Evolutionary conservation across 2,797 vertebrate genomes (phyloP).

Genomic region (Lepus oiostolus): DNA sequence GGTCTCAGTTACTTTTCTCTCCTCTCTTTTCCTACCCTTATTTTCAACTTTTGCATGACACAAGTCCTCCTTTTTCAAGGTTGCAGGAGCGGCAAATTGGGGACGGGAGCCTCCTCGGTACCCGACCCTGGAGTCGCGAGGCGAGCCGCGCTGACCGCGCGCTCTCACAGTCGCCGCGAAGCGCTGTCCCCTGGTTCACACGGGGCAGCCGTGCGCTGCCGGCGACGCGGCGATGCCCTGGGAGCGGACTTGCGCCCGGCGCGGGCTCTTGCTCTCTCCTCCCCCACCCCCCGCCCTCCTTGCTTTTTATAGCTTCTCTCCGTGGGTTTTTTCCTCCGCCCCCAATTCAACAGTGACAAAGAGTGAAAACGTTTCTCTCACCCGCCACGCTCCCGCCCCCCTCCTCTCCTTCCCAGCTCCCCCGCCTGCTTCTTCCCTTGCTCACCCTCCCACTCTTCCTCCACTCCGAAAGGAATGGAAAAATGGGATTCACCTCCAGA

Average conservation of each 20-base stretch:
- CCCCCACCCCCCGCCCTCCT: conserved; percentile 80
- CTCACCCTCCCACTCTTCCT: neutral
- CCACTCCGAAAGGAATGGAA: neutral
- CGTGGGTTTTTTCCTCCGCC: conserved; percentile 91
- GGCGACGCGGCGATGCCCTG: neutral
- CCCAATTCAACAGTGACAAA: conserved; percentile 89
- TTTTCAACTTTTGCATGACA: conserved; percentile 70
- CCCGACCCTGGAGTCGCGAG: neutral
- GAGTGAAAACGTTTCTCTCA: conserved; percentile 88
- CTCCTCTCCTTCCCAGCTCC: neutral
- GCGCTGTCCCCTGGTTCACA: neutral
- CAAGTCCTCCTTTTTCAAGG: conserved; percentile 63
- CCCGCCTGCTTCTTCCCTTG: neutral
- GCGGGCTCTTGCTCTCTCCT: neutral
- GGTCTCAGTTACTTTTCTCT: neutral
- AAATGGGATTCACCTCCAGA: neutral
- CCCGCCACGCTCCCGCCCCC: neutral
- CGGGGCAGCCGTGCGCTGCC: neutral
- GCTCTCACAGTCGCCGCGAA: neutral
- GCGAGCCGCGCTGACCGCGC: neutral
- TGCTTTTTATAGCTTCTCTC: conserved; percentile 91
- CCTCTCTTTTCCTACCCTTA: conserved; percentile 79
- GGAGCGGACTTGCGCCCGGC: neutral
- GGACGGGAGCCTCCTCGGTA: neutral
- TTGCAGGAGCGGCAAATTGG: neutral